phyloP scores from a whole-genome alignment of 2,797 vertebrate species.

The Aplochiton taeniatus region DNA sequence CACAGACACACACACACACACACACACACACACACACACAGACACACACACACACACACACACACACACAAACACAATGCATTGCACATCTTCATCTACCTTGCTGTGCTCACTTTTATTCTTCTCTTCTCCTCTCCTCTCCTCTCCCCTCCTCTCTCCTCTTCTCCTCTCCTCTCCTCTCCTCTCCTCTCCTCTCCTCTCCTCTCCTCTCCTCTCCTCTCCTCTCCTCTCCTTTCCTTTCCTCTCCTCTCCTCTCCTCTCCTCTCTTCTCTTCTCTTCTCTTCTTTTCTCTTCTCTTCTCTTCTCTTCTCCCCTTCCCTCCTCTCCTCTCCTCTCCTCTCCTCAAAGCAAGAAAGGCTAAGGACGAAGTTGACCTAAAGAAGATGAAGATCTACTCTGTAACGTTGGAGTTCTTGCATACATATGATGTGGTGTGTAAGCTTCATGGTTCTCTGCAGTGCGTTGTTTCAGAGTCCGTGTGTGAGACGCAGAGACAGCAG shows the following conservation, averaged over 20 bases:
- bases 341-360: too few species aligned
- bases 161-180: not conserved
- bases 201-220: not conserved
- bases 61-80: not conserved
- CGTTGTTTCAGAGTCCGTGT: too few species aligned
- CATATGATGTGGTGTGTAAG: too few species aligned
- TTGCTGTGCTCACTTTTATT: too few species aligned
- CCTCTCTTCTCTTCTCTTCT: conserved; percentile 22
- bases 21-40: conserved; percentile 26
- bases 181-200: not conserved
- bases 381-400: too few species aligned
- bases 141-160: not conserved
- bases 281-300: conserved; percentile 26
- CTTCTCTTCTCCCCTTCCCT: conserved; percentile 29
- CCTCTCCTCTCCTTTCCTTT: conserved; percentile 1
- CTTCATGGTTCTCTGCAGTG: too few species aligned
- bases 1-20: conserved; percentile 13
- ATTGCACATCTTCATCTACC: too few species aligned
- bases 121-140: not conserved
- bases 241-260: conserved; percentile 4
- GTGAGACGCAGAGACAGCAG: too few species aligned
- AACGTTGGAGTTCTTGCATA: too few species aligned
- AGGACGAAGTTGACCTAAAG: too few species aligned
- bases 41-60: not conserved
- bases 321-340: conserved; percentile 31